Percentiles rank a stretch among this genome's conserved stretches.
Evolutionary conservation across 2,113 vertebrate genomes (phyloP).

Genomic region (Dascyllus trimaculatus): DNA sequence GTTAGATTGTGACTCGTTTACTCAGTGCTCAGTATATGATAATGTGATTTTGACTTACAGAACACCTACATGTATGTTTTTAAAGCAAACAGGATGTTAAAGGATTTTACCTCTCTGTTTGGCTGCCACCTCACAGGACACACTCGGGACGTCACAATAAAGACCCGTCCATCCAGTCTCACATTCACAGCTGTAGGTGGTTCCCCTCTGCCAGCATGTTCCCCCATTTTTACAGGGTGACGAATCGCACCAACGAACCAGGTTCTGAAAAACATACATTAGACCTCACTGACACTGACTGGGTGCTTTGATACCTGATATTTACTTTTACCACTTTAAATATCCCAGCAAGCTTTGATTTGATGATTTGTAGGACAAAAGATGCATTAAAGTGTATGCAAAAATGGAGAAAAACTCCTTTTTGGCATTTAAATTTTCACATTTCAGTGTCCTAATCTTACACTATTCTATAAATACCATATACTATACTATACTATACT

Average conservation of each 20-base stretch:
- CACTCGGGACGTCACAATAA: constrained; percentile 94
- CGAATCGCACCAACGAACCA: constrained; percentile 95
- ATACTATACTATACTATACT: too few relatives aligned
- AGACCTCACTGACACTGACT: not conserved
- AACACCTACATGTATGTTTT: not conserved
- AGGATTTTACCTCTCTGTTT: constrained; percentile 88
- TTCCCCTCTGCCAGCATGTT: constrained; percentile 92
- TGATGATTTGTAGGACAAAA: too few relatives aligned
- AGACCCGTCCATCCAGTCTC: constrained; percentile 92
- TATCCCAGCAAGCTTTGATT: too few relatives aligned
- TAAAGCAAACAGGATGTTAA: constrained; percentile 68
- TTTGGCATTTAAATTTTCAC: too few relatives aligned
- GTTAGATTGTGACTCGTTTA: too few relatives aligned
- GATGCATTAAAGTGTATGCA: too few relatives aligned
- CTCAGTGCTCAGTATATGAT: not conserved
- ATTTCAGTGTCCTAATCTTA: not conserved
- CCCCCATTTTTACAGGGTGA: constrained; percentile 95
- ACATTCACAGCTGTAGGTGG: constrained; percentile 92
- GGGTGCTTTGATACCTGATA: too few relatives aligned
- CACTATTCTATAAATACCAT: too few relatives aligned
- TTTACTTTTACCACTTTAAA: too few relatives aligned
- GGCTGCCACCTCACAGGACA: constrained; percentile 96
- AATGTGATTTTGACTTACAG: not conserved
- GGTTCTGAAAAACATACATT: constrained; percentile 80
- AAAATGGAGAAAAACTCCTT: too few relatives aligned